These are phyloP conservation scores for Bilobella aurantiaca DNA, from an alignment of 1,140 invertebrate species.

Conservation along the genomic window DNA sequence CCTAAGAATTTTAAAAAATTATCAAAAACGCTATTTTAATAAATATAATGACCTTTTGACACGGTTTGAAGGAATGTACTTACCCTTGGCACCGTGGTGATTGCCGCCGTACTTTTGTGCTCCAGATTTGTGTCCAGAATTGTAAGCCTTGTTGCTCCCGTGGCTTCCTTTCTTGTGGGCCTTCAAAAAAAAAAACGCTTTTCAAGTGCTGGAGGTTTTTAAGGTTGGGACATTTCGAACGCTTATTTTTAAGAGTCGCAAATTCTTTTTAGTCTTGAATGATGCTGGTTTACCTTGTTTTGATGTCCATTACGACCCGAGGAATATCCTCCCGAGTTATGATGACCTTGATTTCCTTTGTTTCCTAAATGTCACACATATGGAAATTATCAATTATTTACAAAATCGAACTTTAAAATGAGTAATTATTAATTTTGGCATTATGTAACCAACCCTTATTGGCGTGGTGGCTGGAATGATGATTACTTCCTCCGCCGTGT, in stretches of 20 bases:
- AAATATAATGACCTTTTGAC: background rate
- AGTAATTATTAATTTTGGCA: background rate
- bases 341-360: background rate
- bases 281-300: too few relatives aligned
- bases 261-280: background rate
- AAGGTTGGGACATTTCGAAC: too few relatives aligned
- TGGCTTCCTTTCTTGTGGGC: background rate
- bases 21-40: too few relatives aligned
- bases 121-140: background rate
- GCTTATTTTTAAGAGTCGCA: background rate
- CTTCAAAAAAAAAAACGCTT: too few relatives aligned
- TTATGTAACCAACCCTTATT: too few relatives aligned
- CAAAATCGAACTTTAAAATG: background rate
- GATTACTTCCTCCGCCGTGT: background rate
- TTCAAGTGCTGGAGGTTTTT: too few relatives aligned
- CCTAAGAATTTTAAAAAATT: background rate
- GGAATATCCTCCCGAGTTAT: background rate
- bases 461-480: background rate
- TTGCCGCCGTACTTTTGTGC: background rate
- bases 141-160: background rate
- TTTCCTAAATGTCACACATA: background rate
- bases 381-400: background rate
- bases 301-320: background rate
- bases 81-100: slow-evolving; percentile 41
- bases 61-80: background rate